A percentile compares a stretch with the other conserved stretches of the same genome.
phyloP scores from a whole-genome alignment of 1,140 invertebrate genomes.

The Streblospio benedicti region DNA sequence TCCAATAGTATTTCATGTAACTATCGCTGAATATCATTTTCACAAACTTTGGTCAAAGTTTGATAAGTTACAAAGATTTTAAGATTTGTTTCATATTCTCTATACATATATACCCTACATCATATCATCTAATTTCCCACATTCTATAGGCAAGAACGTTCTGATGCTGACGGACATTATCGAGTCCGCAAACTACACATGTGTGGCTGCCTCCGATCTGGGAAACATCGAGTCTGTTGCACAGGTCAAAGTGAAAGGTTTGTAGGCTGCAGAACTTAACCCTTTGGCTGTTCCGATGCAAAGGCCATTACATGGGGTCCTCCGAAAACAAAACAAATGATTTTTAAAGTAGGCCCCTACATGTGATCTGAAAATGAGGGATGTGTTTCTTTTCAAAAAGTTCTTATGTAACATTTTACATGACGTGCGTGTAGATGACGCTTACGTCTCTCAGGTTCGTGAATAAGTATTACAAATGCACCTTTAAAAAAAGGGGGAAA shows the following conservation, averaged over 20 bases:
- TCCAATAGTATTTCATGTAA: no score
- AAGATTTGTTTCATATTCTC: no score
- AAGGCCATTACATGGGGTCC: neutral
- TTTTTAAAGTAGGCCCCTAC: neutral
- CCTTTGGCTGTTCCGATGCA: neutral
- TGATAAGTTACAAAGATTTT: no score
- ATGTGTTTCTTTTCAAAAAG: neutral
- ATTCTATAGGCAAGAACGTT: conserved; percentile 71
- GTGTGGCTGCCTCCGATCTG: conserved; percentile 84
- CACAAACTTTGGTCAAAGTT: no score
- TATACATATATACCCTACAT: no score
- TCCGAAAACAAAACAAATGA: neutral
- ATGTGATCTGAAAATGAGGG: neutral
- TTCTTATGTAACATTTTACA: neutral
- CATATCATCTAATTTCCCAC: no score
- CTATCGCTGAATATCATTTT: no score
- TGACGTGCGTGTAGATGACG: neutral
- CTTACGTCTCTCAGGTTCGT: neutral
- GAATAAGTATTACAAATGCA: no score
- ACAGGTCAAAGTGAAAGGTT: conserved; percentile 89
- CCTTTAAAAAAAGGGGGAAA: no score
- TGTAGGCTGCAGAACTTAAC: conserved; percentile 47
- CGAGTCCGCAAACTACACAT: conserved; percentile 92
- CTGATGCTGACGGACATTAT: conserved; percentile 74
- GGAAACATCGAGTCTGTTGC: conserved; percentile 80